Percentiles rank a stretch among this genome's conserved stretches.
Evolutionary conservation across 1,140 invertebrate genomes (phyloP).

Genomic region (Chironomus tepperi): DNA sequence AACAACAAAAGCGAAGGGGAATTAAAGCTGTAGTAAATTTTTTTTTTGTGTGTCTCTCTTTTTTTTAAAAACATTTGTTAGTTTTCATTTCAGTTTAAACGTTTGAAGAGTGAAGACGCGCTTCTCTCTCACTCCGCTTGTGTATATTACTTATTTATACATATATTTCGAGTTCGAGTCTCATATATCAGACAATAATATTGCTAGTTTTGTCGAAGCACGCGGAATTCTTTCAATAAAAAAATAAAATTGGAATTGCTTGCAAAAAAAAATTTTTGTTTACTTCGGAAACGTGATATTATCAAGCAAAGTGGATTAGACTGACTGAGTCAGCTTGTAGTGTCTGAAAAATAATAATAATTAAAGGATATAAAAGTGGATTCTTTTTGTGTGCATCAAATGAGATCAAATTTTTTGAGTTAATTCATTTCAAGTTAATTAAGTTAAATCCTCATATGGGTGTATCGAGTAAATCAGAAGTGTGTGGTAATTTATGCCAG

Average conservation of each 20-base stretch:
- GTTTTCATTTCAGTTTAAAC: conserved; percentile 21
- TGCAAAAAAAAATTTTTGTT: not conserved
- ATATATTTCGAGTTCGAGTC: not conserved
- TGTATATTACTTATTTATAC: not conserved
- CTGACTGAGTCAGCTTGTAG: not conserved
- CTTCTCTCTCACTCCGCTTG: not conserved
- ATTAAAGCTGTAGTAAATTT: not conserved
- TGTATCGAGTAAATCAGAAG: conserved; percentile 19
- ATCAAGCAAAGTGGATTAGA: conserved; percentile 19
- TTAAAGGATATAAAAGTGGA: not conserved
- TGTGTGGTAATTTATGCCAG: not conserved
- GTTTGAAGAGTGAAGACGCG: conserved; percentile 18
- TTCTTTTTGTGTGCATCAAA: not conserved
- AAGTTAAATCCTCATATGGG: conserved; percentile 17
- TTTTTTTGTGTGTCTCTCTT: not conserved
- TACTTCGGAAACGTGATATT: conserved; percentile 9
- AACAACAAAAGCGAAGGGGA: conserved; percentile 11
- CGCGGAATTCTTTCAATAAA: not conserved
- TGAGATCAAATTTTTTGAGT: not conserved
- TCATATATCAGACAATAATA: not conserved
- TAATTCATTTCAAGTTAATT: too few relatives aligned
- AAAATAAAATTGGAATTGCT: not conserved
- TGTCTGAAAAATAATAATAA: too few relatives aligned
- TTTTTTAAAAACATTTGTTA: not conserved
- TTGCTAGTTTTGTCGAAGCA: not conserved